Evolutionary conservation across 1,140 invertebrate species (phyloP).

Genomic region (Subanguina moxae): DNA sequence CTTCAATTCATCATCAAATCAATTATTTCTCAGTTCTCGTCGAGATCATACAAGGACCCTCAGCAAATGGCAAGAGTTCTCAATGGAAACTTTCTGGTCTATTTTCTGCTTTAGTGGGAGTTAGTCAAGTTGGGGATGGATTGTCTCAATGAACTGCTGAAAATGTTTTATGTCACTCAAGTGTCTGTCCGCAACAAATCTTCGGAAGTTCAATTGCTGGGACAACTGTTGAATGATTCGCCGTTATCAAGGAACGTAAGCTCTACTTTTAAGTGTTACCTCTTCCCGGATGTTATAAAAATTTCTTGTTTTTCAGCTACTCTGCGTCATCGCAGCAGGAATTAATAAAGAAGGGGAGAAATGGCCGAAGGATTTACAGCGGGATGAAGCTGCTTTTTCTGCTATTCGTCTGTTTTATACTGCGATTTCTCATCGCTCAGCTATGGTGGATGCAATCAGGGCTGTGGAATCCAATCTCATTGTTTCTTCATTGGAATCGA

Average conservation of each 20-base stretch:
- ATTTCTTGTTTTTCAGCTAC: not conserved
- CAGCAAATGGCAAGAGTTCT: constrained; percentile 27
- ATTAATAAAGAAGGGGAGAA: constrained; percentile 8
- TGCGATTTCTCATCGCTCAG: constrained; percentile 22
- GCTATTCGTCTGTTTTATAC: constrained; percentile 31
- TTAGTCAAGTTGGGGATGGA: constrained; percentile 31
- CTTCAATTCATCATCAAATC: constrained; percentile 34
- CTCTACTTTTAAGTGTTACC: not conserved
- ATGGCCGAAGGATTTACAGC: constrained; percentile 11
- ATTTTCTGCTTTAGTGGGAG: constrained; percentile 23
- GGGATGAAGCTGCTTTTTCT: constrained; percentile 31
- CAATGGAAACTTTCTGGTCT: not conserved
- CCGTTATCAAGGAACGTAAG: constrained; percentile 23
- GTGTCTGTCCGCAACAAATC: constrained; percentile 22
- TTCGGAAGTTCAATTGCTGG: constrained; percentile 27
- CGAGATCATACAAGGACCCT: constrained; percentile 25
- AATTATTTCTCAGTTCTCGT: constrained; percentile 31
- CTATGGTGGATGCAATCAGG: constrained; percentile 36
- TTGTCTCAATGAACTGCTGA: constrained; percentile 29
- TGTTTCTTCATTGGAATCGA: constrained; percentile 27
- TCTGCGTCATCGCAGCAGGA: constrained; percentile 12
- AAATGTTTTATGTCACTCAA: constrained; percentile 28
- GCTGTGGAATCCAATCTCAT: constrained; percentile 24
- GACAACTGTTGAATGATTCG: constrained; percentile 32
- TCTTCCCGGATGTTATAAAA: too few relatives aligned